Evolutionary conservation across 2,888 invertebrate genomes (phyloP).

Genomic region (Sphaerophoria rueppellii): DNA sequence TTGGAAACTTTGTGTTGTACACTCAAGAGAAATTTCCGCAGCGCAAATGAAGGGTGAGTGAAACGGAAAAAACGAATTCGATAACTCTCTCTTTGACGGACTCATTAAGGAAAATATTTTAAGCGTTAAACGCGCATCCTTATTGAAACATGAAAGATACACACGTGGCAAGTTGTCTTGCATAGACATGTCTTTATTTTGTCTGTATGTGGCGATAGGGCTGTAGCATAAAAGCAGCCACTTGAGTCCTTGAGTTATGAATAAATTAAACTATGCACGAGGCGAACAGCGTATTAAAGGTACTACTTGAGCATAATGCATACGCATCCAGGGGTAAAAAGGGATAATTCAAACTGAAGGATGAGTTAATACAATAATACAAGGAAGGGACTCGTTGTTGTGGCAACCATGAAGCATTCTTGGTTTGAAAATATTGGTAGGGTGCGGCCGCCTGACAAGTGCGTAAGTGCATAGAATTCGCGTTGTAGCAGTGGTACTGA

Average conservation of each 20-base stretch:
- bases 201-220: neutral
- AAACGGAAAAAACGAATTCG: constrained; percentile 46
- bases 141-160: constrained; percentile 15
- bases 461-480: constrained; percentile 7
- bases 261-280: constrained; percentile 53
- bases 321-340: constrained; percentile 53
- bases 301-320: constrained; percentile 47
- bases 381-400: neutral
- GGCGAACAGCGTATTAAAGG: neutral
- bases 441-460: constrained; percentile 15
- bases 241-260: constrained; percentile 53
- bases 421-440: constrained; percentile 8
- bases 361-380: constrained; percentile 56
- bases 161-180: constrained; percentile 59
- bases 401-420: neutral
- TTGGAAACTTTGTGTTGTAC: constrained; percentile 60
- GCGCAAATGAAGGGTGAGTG: constrained; percentile 16
- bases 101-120: constrained; percentile 69
- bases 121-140: constrained; percentile 1
- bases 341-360: constrained; percentile 58
- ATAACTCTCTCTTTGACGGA: constrained; percentile 55
- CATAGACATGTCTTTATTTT: too few species aligned
- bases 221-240: constrained; percentile 25
- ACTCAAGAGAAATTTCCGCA: constrained; percentile 41
- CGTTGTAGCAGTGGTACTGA: neutral